A percentile compares a stretch with the other conserved stretches of the same genome.
phyloP scores from a whole-genome alignment of 2,888 invertebrate genomes.

The Macrosoma leucophasiata region DNA sequence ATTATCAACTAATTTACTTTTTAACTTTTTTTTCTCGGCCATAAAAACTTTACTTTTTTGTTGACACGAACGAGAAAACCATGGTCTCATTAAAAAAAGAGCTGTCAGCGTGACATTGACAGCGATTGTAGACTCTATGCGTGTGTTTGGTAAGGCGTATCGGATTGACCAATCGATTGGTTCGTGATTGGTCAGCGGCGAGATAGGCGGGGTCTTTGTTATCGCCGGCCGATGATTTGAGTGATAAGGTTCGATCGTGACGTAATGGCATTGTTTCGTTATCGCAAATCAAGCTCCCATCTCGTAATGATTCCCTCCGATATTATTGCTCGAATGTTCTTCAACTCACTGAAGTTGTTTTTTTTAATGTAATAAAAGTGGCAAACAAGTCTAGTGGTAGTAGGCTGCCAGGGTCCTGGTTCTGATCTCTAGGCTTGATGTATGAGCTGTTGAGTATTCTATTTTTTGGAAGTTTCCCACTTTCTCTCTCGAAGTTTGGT shows the following conservation, averaged over 20 bases:
- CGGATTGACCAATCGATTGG: constrained; percentile 62
- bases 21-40: constrained; percentile 54
- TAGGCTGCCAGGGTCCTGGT: no score
- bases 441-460: no score
- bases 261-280: constrained; percentile 43
- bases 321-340: no score
- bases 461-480: no score
- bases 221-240: constrained; percentile 42
- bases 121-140: constrained; percentile 23
- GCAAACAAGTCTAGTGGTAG: no score
- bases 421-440: no score
- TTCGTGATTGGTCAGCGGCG: constrained; percentile 56
- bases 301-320: no score
- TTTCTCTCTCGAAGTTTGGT: no score
- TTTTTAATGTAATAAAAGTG: constrained; percentile 2
- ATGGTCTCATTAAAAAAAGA: constrained; percentile 23
- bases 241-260: constrained; percentile 45
- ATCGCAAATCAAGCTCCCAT: no score
- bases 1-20: constrained; percentile 73
- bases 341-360: no score
- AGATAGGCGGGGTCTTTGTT: constrained; percentile 55
- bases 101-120: constrained; percentile 19
- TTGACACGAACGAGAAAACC: constrained; percentile 38
- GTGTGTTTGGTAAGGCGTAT: constrained; percentile 37
- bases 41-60: constrained; percentile 46